Evolutionary conservation across 2,113 vertebrate species (phyloP).

Genomic region (Dipodomys merriami): DNA sequence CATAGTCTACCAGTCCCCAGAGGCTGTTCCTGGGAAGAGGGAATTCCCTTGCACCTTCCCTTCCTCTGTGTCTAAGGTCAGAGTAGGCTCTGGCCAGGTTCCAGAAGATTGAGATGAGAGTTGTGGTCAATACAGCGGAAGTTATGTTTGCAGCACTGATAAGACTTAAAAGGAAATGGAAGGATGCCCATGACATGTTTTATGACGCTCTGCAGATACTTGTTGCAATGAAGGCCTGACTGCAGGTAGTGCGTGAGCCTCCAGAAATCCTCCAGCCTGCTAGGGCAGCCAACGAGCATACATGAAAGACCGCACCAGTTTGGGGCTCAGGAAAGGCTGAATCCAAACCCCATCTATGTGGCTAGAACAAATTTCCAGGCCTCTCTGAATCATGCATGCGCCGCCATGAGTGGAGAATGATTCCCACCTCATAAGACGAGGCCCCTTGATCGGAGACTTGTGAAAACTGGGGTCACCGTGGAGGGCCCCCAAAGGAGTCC

Average conservation of each 20-base stretch:
- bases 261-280: neutral
- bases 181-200: no score
- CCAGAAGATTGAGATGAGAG: neutral
- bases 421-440: neutral
- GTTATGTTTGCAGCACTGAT: neutral
- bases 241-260: neutral
- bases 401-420: neutral
- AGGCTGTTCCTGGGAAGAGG: neutral
- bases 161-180: neutral
- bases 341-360: neutral
- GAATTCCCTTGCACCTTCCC: neutral
- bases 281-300: neutral
- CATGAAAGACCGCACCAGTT: neutral
- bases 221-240: neutral
- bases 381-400: neutral
- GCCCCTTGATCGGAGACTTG: neutral
- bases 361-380: neutral
- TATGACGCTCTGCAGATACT: neutral
- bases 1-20: no score
- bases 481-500: neutral
- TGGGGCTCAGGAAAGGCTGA: neutral
- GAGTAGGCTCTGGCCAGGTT: neutral
- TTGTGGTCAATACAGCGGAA: neutral
- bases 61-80: neutral
- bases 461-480: neutral